Base-by-base conservation (phyloP, 2,113 vertebrate species). In the Nymphicus hollandicus region DNA sequence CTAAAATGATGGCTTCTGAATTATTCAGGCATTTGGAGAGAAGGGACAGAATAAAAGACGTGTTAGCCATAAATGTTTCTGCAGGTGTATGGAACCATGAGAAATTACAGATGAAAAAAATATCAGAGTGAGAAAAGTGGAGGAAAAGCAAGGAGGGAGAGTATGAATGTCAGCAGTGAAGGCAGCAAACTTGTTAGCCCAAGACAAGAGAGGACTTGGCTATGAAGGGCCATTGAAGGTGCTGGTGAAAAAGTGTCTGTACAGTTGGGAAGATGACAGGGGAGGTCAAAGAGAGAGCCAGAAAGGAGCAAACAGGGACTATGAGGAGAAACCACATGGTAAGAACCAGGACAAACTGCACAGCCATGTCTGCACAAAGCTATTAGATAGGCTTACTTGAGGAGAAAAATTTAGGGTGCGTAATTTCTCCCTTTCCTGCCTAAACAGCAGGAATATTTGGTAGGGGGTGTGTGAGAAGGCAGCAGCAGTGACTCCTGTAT, bases 261-360 rank as follows among this genome's bases (percentile, higher is more conserved):
- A 18, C 0, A 1, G 5, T 64, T 20, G 16, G 10, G 7, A 25
- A 44, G 10, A 9, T 55, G 33, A 22, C 2, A 43, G 33, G 7
- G 4, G 10, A 22, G 9, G 5, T 49, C 22, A 33, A 50, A 7
- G 37, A 50, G 5, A 66, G 11, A 44, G 10, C 9, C 22, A 46
- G 12, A 39, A 11, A 72, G 37, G 29, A 61, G 24, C 12, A 27
- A 79, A 43, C 6, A 52, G 27, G 29, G 12, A 13, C 13, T 19
- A 4, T 7, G 11, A 88, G 23, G 44, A 61, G 68, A 88, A 90
- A 58, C 5, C 4, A 14, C 1, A 0, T 0, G 0, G 9, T 39
- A 33, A 82, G 43, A 70, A 44, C 16, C 1, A 7, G 20, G 5
- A 8, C 22, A 56, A n/a, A 46, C 24, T 18, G 7, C 18, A 1